Percentiles rank a stretch among this genome's conserved stretches.
These are phyloP conservation scores for Ispidina lecontei DNA, from an alignment of 2,797 vertebrate species.

Conservation along the genomic window DNA sequence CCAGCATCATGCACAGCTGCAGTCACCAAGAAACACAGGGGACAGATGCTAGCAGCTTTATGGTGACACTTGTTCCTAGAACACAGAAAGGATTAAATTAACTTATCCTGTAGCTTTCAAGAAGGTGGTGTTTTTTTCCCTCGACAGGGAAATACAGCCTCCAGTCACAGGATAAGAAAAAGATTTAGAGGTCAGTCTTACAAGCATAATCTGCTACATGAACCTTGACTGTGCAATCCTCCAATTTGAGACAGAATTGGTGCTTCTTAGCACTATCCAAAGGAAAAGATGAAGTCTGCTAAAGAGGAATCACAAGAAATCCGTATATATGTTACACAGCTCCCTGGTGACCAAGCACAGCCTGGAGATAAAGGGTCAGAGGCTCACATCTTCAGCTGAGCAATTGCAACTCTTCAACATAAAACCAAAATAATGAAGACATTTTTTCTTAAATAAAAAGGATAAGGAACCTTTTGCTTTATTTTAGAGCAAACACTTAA, in stretches of 20 bases:
- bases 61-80: constrained; percentile 7
- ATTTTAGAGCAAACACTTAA: not conserved
- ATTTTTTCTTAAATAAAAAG: not conserved
- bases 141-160: not conserved
- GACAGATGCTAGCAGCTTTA: constrained; percentile 1
- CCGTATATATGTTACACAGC: not conserved
- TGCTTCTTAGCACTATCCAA: not conserved
- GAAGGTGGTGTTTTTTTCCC: not conserved
- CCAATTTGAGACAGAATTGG: not conserved
- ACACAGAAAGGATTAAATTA: constrained; percentile 15
- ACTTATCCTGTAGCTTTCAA: not conserved
- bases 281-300: not conserved
- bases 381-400: not conserved
- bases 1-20: not conserved
- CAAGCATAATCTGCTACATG: not conserved
- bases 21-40: not conserved
- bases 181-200: not conserved
- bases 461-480: not conserved
- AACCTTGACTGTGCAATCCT: not conserved
- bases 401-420: not conserved
- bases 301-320: not conserved
- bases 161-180: not conserved
- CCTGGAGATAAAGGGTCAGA: not conserved
- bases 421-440: not conserved
- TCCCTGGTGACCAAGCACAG: not conserved